Evolutionary conservation across 2,797 vertebrate genomes (phyloP), one percentile per base, ranked within the genome.

Genomic region (Simalia tracyae): DNA sequence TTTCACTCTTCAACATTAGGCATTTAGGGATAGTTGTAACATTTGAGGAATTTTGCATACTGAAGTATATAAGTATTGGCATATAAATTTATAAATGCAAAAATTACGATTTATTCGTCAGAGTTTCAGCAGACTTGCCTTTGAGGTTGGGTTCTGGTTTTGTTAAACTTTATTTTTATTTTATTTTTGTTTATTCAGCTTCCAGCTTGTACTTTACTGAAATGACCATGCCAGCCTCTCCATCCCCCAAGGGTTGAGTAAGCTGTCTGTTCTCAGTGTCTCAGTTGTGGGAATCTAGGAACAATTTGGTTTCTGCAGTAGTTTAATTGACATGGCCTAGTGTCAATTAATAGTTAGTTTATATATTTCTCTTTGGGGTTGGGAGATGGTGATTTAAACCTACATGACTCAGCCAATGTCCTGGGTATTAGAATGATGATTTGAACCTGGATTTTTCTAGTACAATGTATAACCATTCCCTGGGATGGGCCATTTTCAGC

Each of bases 251-350:
- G 95, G 96, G 95, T 95, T 96, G 94, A 92, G 93, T 93, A 94
- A 93, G 93, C 95, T 96, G 94, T 94, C 95, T 97, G 94, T 96
- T 96, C 95, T 94, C 76, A 1, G 94, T 93, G 96, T 95, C 95
- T 96, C 95, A 96, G 92, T 94, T 95, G 95, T 97, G 96, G 96
- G 96, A 97, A 96, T 89, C 89, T 31, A 36, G 92, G 93, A 95
- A 94, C 46, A 92, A 92, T 36, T 24, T 81, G 84, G 92, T 84
- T 90, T 90, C 92, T 93, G 94, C 93, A 95, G 96, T 94, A 93
- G 90, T 90, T 94, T 89, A 86, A 92, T 86, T 93, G 95, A 92
- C 3, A 3, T 63, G 95, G 96, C 42, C 42, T 42, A 42, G 42
- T 42, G 42, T 42, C 42, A 42, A 42, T 42, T 3, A 42, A 42